Evolutionary conservation across 2,113 vertebrate species (phyloP).

Genomic region (Nanorana parkeri): DNA sequence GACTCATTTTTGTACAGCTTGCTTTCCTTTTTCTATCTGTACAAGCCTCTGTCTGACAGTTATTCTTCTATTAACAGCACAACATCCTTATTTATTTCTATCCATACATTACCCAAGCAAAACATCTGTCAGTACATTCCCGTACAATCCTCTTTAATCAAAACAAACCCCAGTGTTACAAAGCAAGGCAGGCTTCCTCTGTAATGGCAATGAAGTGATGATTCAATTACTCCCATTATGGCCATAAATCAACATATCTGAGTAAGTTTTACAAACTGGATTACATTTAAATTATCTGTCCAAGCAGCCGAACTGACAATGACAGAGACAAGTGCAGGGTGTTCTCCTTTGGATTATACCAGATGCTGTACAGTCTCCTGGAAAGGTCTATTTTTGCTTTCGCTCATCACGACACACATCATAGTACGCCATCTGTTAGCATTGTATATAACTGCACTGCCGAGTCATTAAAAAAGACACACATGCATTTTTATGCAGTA

Average conservation of each 20-base stretch:
- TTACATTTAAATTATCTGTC: slow-evolving; percentile 38
- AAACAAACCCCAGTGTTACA: slow-evolving; percentile 27
- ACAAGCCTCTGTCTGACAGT: not conserved
- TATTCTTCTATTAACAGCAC: not conserved
- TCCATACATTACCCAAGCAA: slow-evolving; percentile 21
- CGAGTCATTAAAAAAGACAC: not conserved
- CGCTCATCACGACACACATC: slow-evolving; percentile 6
- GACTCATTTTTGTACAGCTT: not conserved
- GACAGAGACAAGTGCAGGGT: slow-evolving; percentile 20
- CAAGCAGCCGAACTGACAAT: slow-evolving; percentile 55
- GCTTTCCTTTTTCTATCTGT: not conserved
- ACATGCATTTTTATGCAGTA: not conserved
- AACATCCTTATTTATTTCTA: not conserved
- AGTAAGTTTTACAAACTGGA: slow-evolving; percentile 54
- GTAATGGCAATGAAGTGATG: slow-evolving; percentile 57
- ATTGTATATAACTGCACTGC: not conserved
- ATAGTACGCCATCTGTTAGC: not conserved
- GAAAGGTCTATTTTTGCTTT: not conserved
- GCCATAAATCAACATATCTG: slow-evolving; percentile 35
- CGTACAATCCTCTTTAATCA: slow-evolving; percentile 49
- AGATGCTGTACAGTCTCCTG: slow-evolving; percentile 22
- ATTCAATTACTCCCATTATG: slow-evolving; percentile 53
- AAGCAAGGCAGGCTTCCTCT: slow-evolving; percentile 24
- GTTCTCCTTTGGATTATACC: slow-evolving; percentile 14
- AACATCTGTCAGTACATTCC: slow-evolving; percentile 52